Conservation (phyloP, 2,797 vertebrate genomes). For the Syngnathus acus region DNA sequence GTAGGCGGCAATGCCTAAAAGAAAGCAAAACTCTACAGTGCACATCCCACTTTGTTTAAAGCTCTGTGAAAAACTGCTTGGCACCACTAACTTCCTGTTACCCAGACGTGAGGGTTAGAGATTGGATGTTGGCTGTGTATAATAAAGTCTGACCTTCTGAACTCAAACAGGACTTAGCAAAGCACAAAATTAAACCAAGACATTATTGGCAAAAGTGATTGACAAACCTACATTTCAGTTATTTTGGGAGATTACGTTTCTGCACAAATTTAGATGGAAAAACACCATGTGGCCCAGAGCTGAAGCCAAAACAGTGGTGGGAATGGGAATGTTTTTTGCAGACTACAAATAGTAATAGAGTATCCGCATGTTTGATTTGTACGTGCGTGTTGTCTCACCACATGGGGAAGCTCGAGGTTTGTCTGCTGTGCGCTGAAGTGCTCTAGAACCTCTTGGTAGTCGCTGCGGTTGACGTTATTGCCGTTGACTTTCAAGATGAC, state of each 20-base stretch:
- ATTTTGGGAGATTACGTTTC: not conserved
- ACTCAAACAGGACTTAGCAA: not conserved
- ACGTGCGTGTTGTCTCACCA: conserved; percentile 64
- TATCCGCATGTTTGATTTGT: not conserved
- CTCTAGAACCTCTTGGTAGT: conserved; percentile 82
- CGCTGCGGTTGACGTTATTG: conserved; percentile 73
- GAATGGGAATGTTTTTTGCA: no score
- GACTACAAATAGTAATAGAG: not conserved
- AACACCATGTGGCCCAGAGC: no score
- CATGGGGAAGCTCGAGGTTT: conserved; percentile 69
- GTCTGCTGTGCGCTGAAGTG: conserved; percentile 81
- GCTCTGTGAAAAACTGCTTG: conserved; percentile 32
- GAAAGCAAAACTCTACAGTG: conserved; percentile 16
- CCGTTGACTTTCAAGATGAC: conserved; percentile 91
- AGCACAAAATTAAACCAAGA: not conserved
- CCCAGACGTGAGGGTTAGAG: conserved; percentile 13
- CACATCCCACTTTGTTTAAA: conserved; percentile 21
- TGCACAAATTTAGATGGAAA: not conserved
- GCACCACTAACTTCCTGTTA: conserved; percentile 16
- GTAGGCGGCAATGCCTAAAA: conserved; percentile 19
- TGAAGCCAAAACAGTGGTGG: no score
- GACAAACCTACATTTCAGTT: not conserved
- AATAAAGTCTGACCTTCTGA: not conserved
- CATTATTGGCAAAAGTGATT: not conserved
- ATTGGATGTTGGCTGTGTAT: conserved; percentile 3